Percentiles rank a stretch among this genome's conserved stretches.
Conservation (phyloP, 2,113 vertebrate species). For the Dryoscopus gambensis region DNA sequence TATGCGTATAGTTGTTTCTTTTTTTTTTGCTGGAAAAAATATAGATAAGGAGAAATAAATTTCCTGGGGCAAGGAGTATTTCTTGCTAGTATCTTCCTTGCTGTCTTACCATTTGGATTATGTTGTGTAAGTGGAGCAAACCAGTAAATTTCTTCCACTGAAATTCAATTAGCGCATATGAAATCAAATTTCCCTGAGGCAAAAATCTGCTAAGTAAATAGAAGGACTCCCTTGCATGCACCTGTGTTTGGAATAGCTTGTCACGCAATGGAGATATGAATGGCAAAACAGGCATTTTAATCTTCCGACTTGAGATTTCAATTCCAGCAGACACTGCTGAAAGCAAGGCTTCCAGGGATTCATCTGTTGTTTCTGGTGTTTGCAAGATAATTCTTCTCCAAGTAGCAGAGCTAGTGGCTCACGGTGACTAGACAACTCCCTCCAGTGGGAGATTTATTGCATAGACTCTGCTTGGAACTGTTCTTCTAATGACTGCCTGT, state of each 20-base stretch:
- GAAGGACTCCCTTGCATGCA: neutral
- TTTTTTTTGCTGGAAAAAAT: too few relatives aligned
- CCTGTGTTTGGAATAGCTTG: neutral
- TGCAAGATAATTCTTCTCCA: neutral
- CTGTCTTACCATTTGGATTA: neutral
- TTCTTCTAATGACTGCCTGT: neutral
- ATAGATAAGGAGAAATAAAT: neutral
- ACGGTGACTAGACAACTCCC: neutral
- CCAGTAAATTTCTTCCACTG: neutral
- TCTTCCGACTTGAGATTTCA: neutral
- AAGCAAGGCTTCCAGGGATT: neutral
- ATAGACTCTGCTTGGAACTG: neutral
- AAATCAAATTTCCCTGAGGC: neutral
- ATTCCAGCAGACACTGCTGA: neutral
- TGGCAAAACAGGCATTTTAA: neutral
- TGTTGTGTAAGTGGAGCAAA: neutral
- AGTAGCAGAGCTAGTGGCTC: neutral
- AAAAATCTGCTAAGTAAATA: neutral
- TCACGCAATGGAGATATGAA: neutral
- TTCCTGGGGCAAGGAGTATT: neutral
- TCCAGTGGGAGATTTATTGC: conserved; percentile 55
- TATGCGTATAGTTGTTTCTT: neutral
- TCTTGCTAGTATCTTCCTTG: neutral
- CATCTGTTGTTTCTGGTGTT: neutral
- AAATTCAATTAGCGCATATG: neutral